Evolutionary conservation across 2,888 invertebrate species (phyloP).

Genomic region (Heliconius cydno): DNA sequence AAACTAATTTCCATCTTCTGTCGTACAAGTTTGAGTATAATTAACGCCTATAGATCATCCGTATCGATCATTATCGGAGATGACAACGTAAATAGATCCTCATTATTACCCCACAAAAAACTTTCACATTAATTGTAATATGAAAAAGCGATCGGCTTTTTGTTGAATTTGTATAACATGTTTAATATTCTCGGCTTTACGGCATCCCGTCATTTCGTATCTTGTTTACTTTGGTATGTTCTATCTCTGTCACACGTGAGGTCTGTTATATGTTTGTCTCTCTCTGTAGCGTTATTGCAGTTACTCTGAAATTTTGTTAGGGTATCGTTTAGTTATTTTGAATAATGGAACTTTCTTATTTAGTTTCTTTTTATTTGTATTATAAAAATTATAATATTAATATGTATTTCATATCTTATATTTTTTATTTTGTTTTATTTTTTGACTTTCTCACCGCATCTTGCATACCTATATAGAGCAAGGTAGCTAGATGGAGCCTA

Average conservation of each 20-base stretch:
- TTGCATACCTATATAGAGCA: background rate
- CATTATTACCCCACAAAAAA: constrained; percentile 13
- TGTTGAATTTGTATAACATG: constrained; percentile 22
- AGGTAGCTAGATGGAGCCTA: background rate
- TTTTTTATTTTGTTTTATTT: background rate
- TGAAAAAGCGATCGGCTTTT: constrained; percentile 23
- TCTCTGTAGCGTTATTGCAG: background rate
- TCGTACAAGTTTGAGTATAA: background rate
- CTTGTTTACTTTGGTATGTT: background rate
- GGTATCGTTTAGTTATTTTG: background rate
- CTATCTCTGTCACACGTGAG: background rate
- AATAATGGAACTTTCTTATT: too few species aligned
- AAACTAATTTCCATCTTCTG: background rate
- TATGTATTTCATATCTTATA: background rate
- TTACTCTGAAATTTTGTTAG: background rate
- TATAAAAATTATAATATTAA: background rate
- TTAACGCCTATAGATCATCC: constrained; percentile 3
- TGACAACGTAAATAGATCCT: constrained; percentile 15
- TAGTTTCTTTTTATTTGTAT: background rate
- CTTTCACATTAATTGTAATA: constrained; percentile 25
- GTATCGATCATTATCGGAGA: constrained; percentile 17
- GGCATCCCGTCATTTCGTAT: constrained; percentile 10
- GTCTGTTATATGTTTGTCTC: background rate
- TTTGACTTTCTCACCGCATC: background rate
- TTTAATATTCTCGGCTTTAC: constrained; percentile 15